Evolutionary conservation across 2,797 vertebrate species (phyloP), one percentile per base, ranked within the genome.

Genomic region (Lycodopsis pacificus): DNA sequence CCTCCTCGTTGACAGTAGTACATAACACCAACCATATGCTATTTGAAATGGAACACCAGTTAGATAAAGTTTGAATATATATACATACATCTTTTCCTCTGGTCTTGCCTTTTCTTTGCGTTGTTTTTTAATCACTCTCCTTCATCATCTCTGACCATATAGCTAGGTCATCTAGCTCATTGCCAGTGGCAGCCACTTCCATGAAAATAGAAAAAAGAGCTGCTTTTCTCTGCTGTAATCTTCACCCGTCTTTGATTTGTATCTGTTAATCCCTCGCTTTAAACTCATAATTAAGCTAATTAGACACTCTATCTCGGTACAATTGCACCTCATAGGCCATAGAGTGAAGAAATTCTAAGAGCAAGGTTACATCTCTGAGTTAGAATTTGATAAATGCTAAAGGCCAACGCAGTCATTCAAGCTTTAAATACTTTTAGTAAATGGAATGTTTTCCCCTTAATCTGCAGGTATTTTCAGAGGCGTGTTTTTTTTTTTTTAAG

Each of bases 241-340:
- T 93, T 86, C 67, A 82, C 64, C 73, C 81, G 81, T 72, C 77
- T 92, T 68, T 81, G 86, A 87, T 88, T 90, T 88, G 73, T 87
- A 92, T 92, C 90, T 76, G 82, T 80, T 95, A 94, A 95, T 94
- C 94, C 94, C 83, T 83, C 58, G 56, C 79, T 94, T 88, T 86
- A 92, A 92, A 93, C 78, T 90, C 90, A 88, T 94, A 94, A 94
- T 94, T 90, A 95, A 89, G 85, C 86, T 92, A 94, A 95, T 93
- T 92, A 92, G 85, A 82, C 48, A 74, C 67, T 83, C 71, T 89
- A 88, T 91, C 81, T 89, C 65, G 6, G 48, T 63, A 66, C 73
- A 84, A 87, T 89, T 91, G 91, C 82, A 88, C 78, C 88, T 92
- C 83, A 84, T 87, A 91, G 81, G 71, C 46, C 65, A 84, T 89